Conservation (phyloP, 2,797 vertebrate species). For the Enteromius paludinosus region DNA sequence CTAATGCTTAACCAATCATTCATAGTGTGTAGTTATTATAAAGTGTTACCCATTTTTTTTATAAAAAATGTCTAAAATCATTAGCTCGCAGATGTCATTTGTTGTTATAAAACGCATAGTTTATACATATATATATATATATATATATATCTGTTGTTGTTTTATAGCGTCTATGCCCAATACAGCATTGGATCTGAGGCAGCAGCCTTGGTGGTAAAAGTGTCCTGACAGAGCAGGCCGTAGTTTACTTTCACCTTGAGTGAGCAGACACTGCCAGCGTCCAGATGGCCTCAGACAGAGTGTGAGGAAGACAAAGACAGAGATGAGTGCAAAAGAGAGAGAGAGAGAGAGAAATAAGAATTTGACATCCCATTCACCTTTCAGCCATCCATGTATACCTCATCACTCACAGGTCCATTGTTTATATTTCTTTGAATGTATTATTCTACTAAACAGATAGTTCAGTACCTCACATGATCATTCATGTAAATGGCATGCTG, state of each 20-base stretch:
- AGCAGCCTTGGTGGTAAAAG: conserved; percentile 42
- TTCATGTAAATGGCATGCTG: conserved; percentile 63
- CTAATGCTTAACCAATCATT: too few relatives aligned
- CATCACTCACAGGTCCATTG: conserved; percentile 58
- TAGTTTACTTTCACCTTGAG: conserved; percentile 65
- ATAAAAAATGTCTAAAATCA: too few relatives aligned
- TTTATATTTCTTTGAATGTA: conserved; percentile 62
- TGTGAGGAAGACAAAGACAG: conserved; percentile 56
- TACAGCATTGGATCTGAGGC: conserved; percentile 20
- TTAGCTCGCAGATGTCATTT: not conserved
- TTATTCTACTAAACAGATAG: conserved; percentile 68
- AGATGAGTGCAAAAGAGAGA: conserved; percentile 28
- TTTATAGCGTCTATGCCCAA: not conserved
- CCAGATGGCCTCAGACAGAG: conserved; percentile 64
- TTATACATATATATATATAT: not conserved
- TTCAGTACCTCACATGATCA: conserved; percentile 65
- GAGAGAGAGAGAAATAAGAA: conserved; percentile 38
- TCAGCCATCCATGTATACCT: conserved; percentile 49
- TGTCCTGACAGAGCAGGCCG: conserved; percentile 48
- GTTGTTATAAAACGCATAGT: not conserved
- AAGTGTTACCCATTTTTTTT: too few relatives aligned
- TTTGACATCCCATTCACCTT: conserved; percentile 57
- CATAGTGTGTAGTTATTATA: too few relatives aligned
- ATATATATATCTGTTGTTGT: not conserved
- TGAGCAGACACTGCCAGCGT: conserved; percentile 57